Evolutionary conservation across 1,140 invertebrate species (phyloP), one percentile per base, ranked within the genome.

Genomic region (Tetranychus cinnabarinus): DNA sequence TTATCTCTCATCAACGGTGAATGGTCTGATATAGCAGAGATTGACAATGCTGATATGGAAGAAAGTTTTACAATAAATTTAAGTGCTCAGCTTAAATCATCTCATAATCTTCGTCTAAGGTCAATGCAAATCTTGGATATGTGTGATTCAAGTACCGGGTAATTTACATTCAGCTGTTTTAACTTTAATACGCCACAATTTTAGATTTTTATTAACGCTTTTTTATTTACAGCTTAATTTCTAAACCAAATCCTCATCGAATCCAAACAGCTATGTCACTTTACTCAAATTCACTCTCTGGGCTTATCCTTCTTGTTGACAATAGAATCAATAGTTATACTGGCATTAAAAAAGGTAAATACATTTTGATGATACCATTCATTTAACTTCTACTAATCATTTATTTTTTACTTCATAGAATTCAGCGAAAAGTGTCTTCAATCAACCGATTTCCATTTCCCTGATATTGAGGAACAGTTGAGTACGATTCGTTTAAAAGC

Each of bases 51-150:
- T 12, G n/a, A 35, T 2, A 13, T 87, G 67, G 88, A 95, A 74
- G 90, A 96, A 76, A 95, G 90, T 75, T 96, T 96, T 70, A 97
- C 90, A 15, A 95, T 96, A 67, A 89, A 96, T 76, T 76, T 96
- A 61, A 75, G 76, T 60, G 89, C 90, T 2, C 93, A 98, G 75
- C 80, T 97, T 74, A 98, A 98, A 75, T 89, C 95, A 69, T 97
- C 91, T 77, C 91, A 98, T 73, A 98, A 98, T 74, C 83, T 97
- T 65, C 77, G 92, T 58, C 82, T 98, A 60, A 74, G 96, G 7
- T 84, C 86, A 64, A 82, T 82, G 12, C 82, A 91, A 73, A 79
- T 86, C 37, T 77, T 93, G 65, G 86, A 93, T 68, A 79, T 96
- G 63, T 92, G 89, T 71, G 35, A 48, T 13, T 61, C 39, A 15